Evolutionary conservation across 2,797 vertebrate species (phyloP).

Genomic region (Sphenopsis melanotis): DNA sequence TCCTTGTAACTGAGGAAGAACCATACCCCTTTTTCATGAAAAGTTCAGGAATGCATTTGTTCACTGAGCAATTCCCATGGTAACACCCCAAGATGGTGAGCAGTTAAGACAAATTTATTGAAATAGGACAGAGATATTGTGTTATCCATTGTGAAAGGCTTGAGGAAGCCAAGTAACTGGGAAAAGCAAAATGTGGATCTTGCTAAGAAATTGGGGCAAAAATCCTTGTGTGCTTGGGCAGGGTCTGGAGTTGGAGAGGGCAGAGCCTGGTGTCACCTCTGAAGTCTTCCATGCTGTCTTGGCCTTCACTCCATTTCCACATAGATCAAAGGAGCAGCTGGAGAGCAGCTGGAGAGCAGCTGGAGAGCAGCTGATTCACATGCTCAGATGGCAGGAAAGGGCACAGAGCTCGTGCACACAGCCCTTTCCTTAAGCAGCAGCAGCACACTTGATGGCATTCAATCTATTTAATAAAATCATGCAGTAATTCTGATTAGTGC

Average conservation of each 20-base stretch:
- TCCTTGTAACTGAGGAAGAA: neutral
- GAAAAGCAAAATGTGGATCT: neutral
- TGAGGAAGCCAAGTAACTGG: neutral
- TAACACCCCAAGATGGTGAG: neutral
- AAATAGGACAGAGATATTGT: neutral
- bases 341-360: neutral
- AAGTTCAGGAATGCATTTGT: neutral
- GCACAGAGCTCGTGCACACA: fast-evolving
- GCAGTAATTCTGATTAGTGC: slow-evolving; percentile 24
- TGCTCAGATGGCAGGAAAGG: neutral
- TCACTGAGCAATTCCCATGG: neutral
- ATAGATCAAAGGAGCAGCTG: neutral
- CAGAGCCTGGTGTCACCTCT: neutral
- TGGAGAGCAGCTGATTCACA: neutral
- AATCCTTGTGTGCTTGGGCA: neutral
- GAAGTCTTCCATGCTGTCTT: neutral
- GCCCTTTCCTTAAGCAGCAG: neutral
- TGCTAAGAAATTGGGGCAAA: neutral
- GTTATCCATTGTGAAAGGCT: neutral
- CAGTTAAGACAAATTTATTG: neutral
- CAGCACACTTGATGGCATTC: neutral
- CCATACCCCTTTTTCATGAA: neutral
- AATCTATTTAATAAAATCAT: slow-evolving; percentile 16
- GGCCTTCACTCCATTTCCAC: neutral
- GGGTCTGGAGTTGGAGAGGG: neutral